A percentile compares a stretch with the other conserved stretches of the same genome.
Evolutionary conservation across 2,113 vertebrate species (phyloP).

Genomic region (Leptobrachium ailaonicum): DNA sequence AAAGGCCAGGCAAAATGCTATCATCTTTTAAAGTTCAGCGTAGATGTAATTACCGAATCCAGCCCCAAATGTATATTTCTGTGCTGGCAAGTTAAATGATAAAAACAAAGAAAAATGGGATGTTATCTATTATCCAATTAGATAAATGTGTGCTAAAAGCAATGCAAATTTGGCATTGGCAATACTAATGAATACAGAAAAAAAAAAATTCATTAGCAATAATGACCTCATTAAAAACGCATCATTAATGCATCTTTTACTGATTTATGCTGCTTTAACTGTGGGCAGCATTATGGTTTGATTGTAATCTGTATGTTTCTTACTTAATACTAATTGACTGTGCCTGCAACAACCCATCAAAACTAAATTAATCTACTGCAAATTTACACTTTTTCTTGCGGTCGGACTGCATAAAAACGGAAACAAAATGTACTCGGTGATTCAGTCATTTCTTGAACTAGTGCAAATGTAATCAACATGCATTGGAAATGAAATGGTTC

Average conservation of each 20-base stretch:
- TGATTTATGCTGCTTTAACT: conserved; percentile 35
- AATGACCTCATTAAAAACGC: conserved; percentile 49
- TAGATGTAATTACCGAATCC: conserved; percentile 35
- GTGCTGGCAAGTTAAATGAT: background rate
- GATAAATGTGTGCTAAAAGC: conserved; percentile 49
- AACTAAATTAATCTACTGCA: conserved; percentile 38
- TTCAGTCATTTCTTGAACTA: conserved; percentile 35
- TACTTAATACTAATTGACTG: conserved; percentile 49
- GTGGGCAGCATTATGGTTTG: conserved; percentile 42
- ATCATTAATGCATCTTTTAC: conserved; percentile 47
- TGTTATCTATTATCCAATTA: conserved; percentile 46
- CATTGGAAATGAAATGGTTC: conserved; percentile 51
- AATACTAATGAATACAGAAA: conserved; percentile 45
- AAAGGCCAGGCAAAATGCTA: conserved; percentile 36
- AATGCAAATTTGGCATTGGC: conserved; percentile 46
- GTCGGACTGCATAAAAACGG: background rate
- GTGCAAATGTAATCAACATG: conserved; percentile 48
- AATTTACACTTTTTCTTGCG: conserved; percentile 32
- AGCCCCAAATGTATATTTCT: conserved; percentile 39
- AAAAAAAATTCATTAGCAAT: conserved; percentile 46
- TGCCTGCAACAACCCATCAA: conserved; percentile 40
- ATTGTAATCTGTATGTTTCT: conserved; percentile 47
- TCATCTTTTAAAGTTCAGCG: conserved; percentile 35
- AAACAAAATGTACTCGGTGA: conserved; percentile 26
- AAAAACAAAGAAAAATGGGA: conserved; percentile 33